These are phyloP conservation scores for Proterorhinus semilunaris DNA, from an alignment of 2,113 vertebrate genomes.

Conservation along the genomic window DNA sequence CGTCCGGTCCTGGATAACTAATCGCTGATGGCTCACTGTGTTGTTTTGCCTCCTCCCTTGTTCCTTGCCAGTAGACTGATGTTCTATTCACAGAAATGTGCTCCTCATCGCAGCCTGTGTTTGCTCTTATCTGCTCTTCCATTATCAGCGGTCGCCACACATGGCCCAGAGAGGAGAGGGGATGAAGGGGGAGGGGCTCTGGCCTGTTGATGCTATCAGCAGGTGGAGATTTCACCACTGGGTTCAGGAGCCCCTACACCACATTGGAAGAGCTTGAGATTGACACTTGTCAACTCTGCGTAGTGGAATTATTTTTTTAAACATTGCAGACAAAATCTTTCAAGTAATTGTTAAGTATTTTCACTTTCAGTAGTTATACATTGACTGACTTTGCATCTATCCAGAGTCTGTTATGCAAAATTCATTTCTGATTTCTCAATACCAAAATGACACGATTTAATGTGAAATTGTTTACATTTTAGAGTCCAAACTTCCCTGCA, in stretches of 20 bases:
- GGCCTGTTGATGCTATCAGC: constrained; percentile 70
- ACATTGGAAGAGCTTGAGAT: not conserved
- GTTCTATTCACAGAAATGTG: constrained; percentile 47
- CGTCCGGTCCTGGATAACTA: no score
- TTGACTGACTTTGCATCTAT: no score
- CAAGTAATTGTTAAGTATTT: no score
- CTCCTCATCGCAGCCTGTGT: constrained; percentile 69
- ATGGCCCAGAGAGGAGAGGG: constrained; percentile 50
- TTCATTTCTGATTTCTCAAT: no score
- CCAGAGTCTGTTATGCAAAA: no score
- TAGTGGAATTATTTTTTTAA: not conserved
- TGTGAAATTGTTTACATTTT: no score
- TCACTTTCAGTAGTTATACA: no score
- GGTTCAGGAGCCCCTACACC: constrained; percentile 33
- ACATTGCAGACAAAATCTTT: no score
- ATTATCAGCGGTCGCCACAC: constrained; percentile 69
- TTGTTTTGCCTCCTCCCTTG: constrained; percentile 1
- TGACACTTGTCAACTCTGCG: not conserved
- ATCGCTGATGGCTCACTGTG: not conserved
- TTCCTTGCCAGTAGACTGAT: constrained; percentile 30
- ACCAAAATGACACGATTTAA: no score
- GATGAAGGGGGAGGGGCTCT: not conserved
- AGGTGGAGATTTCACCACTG: constrained; percentile 65
- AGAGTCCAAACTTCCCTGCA: no score
- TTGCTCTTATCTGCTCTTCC: constrained; percentile 68